These are phyloP conservation scores for Ophiodon elongatus DNA, from an alignment of 2,113 vertebrate genomes.

Conservation along the genomic window DNA sequence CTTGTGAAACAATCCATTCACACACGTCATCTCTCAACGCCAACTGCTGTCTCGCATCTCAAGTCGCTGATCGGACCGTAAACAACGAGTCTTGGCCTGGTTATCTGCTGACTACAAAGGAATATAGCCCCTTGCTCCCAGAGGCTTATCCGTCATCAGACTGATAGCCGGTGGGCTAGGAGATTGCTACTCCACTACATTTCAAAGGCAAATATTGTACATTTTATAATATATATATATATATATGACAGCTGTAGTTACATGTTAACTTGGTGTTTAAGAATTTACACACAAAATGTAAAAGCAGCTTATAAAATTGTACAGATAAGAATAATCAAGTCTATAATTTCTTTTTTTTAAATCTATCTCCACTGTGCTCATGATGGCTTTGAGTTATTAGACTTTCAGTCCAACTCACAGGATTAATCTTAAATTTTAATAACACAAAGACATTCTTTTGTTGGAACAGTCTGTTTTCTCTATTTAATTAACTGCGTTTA, in stretches of 20 bases:
- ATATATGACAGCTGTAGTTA: neutral
- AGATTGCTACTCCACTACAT: neutral
- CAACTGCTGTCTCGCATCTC: too few relatives aligned
- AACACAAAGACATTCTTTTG: neutral
- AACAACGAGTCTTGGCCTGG: too few relatives aligned
- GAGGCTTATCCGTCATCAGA: too few relatives aligned
- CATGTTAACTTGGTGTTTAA: neutral
- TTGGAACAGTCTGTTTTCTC: neutral
- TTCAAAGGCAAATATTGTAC: neutral
- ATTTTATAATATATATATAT: neutral
- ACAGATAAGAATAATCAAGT: neutral
- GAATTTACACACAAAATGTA: neutral
- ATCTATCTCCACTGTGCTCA: neutral
- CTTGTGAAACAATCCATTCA: too few relatives aligned
- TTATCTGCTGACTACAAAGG: too few relatives aligned
- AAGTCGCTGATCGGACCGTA: too few relatives aligned
- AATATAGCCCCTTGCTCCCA: too few relatives aligned
- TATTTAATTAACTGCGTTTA: neutral
- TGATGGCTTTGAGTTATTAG: neutral
- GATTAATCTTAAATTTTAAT: neutral
- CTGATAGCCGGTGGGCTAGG: too few relatives aligned
- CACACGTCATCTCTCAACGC: too few relatives aligned
- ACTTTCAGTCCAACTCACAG: neutral
- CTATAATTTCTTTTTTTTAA: too few relatives aligned
- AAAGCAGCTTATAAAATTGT: neutral